Evolutionary conservation across 2,113 vertebrate species (phyloP).

Genomic region (Erythrocercus mccallii): DNA sequence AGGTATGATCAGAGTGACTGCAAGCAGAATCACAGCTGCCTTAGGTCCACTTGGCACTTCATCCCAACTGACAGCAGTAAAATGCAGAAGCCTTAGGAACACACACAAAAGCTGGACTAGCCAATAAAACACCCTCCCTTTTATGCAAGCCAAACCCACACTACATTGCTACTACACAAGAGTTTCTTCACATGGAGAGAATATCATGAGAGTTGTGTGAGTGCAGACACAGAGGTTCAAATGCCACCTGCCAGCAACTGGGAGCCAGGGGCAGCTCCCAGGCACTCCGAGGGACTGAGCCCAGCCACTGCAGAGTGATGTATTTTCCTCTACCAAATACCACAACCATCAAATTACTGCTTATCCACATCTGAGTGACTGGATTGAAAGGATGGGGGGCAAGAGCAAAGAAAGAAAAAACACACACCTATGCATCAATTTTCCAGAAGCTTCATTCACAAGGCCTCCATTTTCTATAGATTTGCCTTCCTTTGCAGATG

Average conservation of each 20-base stretch:
- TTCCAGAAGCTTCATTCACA: constrained; percentile 42
- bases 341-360: neutral
- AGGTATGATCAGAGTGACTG: neutral
- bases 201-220: neutral
- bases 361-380: neutral
- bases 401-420: neutral
- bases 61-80: neutral
- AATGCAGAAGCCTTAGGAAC: neutral
- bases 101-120: neutral
- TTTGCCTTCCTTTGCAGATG: constrained; percentile 68
- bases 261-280: neutral
- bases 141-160: neutral
- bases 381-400: too few relatives aligned
- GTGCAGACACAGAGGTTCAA: neutral
- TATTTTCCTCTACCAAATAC: neutral
- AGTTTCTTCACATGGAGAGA: neutral
- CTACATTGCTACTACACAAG: neutral
- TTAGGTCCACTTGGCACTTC: neutral
- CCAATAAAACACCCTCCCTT: neutral
- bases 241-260: neutral
- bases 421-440: constrained; percentile 61
- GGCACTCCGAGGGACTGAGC: neutral
- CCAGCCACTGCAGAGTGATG: fast-evolving
- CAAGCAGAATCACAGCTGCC: neutral
- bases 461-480: constrained; percentile 78